Evolutionary conservation across 2,888 invertebrate genomes (phyloP), one percentile per base, ranked within the genome.

Genomic region (Platerodrilus igneus): DNA sequence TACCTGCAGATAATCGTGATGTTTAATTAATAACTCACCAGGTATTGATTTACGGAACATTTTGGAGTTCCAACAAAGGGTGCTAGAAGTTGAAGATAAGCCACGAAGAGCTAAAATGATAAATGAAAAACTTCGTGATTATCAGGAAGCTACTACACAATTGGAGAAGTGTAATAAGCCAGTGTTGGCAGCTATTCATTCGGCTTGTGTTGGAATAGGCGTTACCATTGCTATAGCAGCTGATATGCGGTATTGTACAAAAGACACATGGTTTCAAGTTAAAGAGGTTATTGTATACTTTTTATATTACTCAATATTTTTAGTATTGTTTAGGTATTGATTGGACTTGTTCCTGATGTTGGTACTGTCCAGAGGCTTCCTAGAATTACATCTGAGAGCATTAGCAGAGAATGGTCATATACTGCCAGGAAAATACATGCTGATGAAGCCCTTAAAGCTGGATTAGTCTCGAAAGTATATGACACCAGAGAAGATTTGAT

Each of bases 311-410:
- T 16, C 14, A 27, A 4, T 9, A 16, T 13, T 6, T 9, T 8
- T 6, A 20, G 13, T 22, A 10, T 13, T 17, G 25, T 41, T 8
- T 35, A 66, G 66, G 78, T 83, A 0, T 81, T 81, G 19, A 72
- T 84, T 35, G 97, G 97, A 0, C 72, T 99, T 67, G 93, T 96
- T 3, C 93, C 97, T 3, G 99, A 99, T 71, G 88, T 97, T 0
- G 99, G 99, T 0, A 83, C 87, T 0, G 69, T 99, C 21, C 97
- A 97, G 64, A 77, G 96, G 45, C 69, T 99, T 9, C 96, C 96
- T 2, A 94, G 90, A 72, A 76, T 89, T 2, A 75, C 96, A 17
- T 94, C 83, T 56, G 81, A 87, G 19, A 93, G 95, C 49, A 72
- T 90, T 45, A 86, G 80, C 0, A 73, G 94, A 13, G 99, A 99